Base-by-base conservation (phyloP, 2,888 invertebrate genomes). In the Disparrhopalites patrizii region DNA sequence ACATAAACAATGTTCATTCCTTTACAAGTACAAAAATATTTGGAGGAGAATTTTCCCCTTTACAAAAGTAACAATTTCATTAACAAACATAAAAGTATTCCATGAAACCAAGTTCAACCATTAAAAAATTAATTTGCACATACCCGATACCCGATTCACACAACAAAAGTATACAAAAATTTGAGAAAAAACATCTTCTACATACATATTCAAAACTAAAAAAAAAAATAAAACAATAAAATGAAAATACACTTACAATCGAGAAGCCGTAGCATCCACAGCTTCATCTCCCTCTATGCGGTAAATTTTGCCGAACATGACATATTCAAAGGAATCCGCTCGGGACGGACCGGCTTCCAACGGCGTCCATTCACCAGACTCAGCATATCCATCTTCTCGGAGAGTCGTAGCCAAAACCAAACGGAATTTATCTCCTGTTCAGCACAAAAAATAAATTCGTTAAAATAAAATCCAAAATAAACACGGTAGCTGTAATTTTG, bases 251-350 rank as follows among this genome's bases (percentile, higher is more conserved):
- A 77, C 83, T 83, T 78, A 85, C 81, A 97, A 81, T 77, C 94
- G 83, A 31, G 92, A 89, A 8, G 90, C 89, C 0, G 91, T 88
- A 78, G 93, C 92, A 13, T 89, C 76, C n/a, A 77, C 87, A 20
- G 86, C 89, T 76, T 98, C 97, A 76, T 98, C 98, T 23, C 97
- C 97, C 81, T 99, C 98, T 78, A 99, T 94, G 76, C 94, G 85
- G 81, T 95, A 96, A 73, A 96, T 90, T 81, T 94, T 94, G 20
- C 99, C 99, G 74, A 91, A 94, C 98, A 99, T 99, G 56, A 99
- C 97, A 82, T 99, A 99, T 79, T 99, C 98, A 78, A 98, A 99
- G 77, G 93, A 93, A 79, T 97, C 96, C 0, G 97, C 95, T 57
- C 95, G 84, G 18, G 93, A 91, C 56, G 91, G 89, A 15, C 76